These are phyloP conservation scores for Scalopus aquaticus DNA, from an alignment of 2,113 vertebrate genomes.

Conservation along the genomic window DNA sequence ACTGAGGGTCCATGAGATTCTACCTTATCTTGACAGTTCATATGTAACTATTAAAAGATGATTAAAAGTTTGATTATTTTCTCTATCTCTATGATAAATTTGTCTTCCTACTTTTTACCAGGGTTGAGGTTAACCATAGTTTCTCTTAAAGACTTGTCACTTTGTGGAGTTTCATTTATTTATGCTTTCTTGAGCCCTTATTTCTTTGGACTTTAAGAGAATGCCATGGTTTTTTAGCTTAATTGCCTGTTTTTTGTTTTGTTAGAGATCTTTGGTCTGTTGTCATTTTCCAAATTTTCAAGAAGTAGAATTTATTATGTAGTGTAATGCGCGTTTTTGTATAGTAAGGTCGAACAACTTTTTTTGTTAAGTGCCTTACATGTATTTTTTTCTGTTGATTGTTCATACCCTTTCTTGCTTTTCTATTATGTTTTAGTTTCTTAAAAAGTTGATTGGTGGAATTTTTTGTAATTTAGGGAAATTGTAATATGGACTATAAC, in stretches of 20 bases:
- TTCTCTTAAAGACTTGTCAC: not conserved
- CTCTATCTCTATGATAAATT: not conserved
- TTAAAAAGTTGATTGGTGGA: not conserved
- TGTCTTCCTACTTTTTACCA: not conserved
- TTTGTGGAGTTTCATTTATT: not conserved
- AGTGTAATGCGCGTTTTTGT: too few species aligned
- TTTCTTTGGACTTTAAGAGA: not conserved
- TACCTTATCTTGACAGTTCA: not conserved
- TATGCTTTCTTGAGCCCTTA: not conserved
- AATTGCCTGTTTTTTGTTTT: not conserved
- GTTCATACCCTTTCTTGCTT: not conserved
- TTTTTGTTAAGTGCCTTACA: not conserved
- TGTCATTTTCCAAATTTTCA: not conserved
- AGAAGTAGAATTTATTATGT: not conserved
- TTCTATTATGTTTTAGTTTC: not conserved
- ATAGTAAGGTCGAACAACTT: too few species aligned
- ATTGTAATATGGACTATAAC: not conserved
- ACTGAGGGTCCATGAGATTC: not conserved
- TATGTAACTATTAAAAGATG: not conserved
- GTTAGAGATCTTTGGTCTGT: not conserved
- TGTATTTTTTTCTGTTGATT: too few species aligned
- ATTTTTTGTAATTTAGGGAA: not conserved
- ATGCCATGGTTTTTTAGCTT: not conserved
- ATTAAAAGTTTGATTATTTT: not conserved
- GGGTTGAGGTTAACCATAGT: not conserved